Evolutionary conservation across 2,797 vertebrate species (phyloP).

Genomic region (Acipenser transmontanus): DNA sequence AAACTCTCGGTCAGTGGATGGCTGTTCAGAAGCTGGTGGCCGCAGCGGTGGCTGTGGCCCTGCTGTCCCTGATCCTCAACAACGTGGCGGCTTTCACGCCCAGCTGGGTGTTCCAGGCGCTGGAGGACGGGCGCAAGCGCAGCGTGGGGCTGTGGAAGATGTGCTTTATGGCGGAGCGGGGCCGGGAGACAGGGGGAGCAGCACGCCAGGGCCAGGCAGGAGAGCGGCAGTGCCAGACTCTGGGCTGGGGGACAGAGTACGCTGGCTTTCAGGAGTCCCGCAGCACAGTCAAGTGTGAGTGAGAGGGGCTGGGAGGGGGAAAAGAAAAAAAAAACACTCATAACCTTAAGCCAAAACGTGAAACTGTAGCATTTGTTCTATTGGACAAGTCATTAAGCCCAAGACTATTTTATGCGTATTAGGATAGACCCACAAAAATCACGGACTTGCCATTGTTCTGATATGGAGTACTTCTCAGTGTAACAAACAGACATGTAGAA

Average conservation of each 20-base stretch:
- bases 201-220: constrained; percentile 42
- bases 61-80: constrained; percentile 89
- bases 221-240: constrained; percentile 62
- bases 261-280: constrained; percentile 89
- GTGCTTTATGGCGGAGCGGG: constrained; percentile 71
- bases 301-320: constrained; percentile 5
- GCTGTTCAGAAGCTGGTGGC: constrained; percentile 86
- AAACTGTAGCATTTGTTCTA: too few species aligned
- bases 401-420: too few species aligned
- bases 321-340: not conserved
- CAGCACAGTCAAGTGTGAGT: constrained; percentile 94
- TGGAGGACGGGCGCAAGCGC: constrained; percentile 85
- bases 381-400: too few species aligned
- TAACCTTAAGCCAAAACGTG: too few species aligned
- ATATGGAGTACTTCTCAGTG: too few species aligned
- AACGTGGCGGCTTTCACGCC: constrained; percentile 89
- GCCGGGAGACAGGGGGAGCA: constrained; percentile 47
- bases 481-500: too few species aligned
- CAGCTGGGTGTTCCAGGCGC: constrained; percentile 86
- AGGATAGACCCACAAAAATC: too few species aligned
- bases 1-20: constrained; percentile 60
- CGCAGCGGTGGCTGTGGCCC: constrained; percentile 82
- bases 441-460: too few species aligned
- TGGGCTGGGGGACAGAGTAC: constrained; percentile 84
- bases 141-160: constrained; percentile 91